Conservation (phyloP, 2,888 invertebrate genomes). For the Cryptocephalus primarius region DNA sequence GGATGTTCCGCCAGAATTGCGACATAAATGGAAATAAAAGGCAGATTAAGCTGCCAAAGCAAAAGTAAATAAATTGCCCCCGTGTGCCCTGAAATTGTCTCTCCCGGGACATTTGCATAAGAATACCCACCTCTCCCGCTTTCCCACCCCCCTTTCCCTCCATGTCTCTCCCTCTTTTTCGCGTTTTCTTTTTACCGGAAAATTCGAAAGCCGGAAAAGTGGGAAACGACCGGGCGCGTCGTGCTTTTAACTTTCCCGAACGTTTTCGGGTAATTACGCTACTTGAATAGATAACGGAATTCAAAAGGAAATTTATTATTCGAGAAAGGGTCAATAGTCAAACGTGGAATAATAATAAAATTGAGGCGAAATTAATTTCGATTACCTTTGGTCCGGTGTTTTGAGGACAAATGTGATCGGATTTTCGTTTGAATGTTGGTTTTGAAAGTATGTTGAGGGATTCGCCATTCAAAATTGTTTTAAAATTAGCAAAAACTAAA, state of each 20-base stretch:
- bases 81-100: constrained; percentile 31
- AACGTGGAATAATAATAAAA: no score
- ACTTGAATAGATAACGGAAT: no score
- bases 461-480: no score
- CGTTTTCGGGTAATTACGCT: no score
- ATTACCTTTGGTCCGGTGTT: no score
- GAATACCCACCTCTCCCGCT: constrained; percentile 17
- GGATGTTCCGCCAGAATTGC: constrained; percentile 11
- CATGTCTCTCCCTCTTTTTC: not conserved
- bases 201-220: not conserved
- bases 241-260: not conserved
- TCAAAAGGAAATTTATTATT: no score
- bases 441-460: no score
- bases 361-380: no score
- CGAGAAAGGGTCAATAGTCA: no score
- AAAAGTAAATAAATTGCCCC: constrained; percentile 30
- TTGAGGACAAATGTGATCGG: no score
- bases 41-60: constrained; percentile 24
- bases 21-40: constrained; percentile 13
- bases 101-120: constrained; percentile 34
- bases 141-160: not conserved
- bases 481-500: no score
- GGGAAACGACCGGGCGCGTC: not conserved
- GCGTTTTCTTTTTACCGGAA: not conserved
- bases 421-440: no score